Conservation (phyloP, 2,888 invertebrate genomes). For the Patella pellucida region DNA sequence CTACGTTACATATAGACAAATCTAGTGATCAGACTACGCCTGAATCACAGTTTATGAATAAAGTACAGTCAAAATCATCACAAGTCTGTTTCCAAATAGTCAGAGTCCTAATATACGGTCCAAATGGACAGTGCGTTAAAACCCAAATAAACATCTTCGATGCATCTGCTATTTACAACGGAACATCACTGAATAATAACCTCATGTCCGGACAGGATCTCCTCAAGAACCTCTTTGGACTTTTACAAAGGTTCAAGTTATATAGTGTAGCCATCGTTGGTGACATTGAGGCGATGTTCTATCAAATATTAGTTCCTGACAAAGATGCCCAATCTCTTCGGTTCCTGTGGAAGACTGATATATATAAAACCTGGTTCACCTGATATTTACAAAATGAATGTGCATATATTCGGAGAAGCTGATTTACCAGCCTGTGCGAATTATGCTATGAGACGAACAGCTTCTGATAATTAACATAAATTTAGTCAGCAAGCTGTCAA, state of each 20-base stretch:
- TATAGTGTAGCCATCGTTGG: neutral
- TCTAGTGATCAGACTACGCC: too few relatives aligned
- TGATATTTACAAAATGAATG: neutral
- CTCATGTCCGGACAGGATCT: neutral
- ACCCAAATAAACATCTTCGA: constrained; percentile 26
- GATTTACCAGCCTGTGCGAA: constrained; percentile 10
- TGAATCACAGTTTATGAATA: too few relatives aligned
- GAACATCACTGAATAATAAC: constrained; percentile 25
- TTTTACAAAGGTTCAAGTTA: neutral
- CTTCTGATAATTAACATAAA: neutral
- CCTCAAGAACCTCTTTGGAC: neutral
- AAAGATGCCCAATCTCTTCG: constrained; percentile 5
- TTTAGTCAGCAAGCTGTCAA: neutral
- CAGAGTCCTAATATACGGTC: too few relatives aligned
- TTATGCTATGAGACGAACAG: constrained; percentile 12
- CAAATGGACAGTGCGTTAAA: neutral
- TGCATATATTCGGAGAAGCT: constrained; percentile 12
- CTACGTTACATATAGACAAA: too few relatives aligned
- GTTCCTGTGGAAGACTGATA: constrained; percentile 8
- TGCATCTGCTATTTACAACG: constrained; percentile 19
- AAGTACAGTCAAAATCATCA: too few relatives aligned
- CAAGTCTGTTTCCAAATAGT: too few relatives aligned
- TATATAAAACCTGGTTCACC: neutral
- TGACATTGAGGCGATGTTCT: constrained; percentile 9
- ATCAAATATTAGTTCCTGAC: neutral